Conservation (phyloP, 2,888 invertebrate genomes). For the Diarsia rubi region DNA sequence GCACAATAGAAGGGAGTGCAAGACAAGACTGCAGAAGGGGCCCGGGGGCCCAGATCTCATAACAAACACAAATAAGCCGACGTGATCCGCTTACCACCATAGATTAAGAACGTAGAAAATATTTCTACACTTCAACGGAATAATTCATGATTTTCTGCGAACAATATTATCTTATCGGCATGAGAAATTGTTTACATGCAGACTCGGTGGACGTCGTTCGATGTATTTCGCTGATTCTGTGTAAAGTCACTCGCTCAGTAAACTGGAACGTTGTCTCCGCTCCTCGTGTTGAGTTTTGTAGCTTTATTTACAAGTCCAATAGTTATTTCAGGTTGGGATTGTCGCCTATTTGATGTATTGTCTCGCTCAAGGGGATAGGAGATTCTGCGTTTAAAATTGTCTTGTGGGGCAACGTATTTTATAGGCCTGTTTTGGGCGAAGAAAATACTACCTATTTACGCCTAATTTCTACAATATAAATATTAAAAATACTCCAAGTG, state of each 20-base stretch:
- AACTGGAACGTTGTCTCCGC: slow-evolving; percentile 72
- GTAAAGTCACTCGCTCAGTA: slow-evolving; percentile 72
- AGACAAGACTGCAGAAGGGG: slow-evolving; percentile 80
- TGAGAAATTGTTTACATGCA: slow-evolving; percentile 83
- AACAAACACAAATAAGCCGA: slow-evolving; percentile 90
- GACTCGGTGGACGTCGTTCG: slow-evolving; percentile 75
- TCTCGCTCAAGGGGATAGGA: slow-evolving; percentile 25
- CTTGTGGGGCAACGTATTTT: slow-evolving; percentile 15
- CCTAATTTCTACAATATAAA: not conserved
- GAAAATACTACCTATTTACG: not conserved
- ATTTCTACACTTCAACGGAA: slow-evolving; percentile 79
- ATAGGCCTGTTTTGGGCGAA: not conserved
- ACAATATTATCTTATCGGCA: slow-evolving; percentile 81
- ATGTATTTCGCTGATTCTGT: slow-evolving; percentile 78
- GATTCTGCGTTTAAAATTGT: slow-evolving; percentile 25
- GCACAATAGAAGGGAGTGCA: slow-evolving; percentile 76
- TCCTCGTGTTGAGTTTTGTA: slow-evolving; percentile 76
- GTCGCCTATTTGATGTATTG: slow-evolving; percentile 59
- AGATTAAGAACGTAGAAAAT: slow-evolving; percentile 85
- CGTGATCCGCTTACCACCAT: slow-evolving; percentile 89
- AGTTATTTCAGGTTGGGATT: slow-evolving; percentile 65
- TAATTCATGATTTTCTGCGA: slow-evolving; percentile 81
- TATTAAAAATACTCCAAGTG: not conserved
- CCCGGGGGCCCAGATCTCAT: slow-evolving; percentile 85
- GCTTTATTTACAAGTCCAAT: slow-evolving; percentile 74